Evolutionary conservation across 2,888 invertebrate genomes (phyloP).

Genomic region (Tinea trinotella): DNA sequence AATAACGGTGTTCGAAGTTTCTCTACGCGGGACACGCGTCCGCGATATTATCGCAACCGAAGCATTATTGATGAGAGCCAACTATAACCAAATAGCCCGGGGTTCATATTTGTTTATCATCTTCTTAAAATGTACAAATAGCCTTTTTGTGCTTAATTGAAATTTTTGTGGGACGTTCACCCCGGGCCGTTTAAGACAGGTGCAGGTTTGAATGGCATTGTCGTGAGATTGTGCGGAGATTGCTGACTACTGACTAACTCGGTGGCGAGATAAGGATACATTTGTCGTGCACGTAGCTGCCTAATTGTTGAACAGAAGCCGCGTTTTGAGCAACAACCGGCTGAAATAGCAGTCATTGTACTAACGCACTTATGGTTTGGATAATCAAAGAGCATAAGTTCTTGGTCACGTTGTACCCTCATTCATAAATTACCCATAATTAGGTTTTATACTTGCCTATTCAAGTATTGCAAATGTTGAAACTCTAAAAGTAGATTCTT

Average conservation of each 20-base stretch:
- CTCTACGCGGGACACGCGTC: conserved; percentile 62
- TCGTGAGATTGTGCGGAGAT: conserved; percentile 66
- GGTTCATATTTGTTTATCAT: conserved; percentile 67
- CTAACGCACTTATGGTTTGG: conserved; percentile 52
- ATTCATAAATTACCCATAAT: conserved; percentile 38
- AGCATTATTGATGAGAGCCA: conserved; percentile 66
- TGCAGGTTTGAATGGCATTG: conserved; percentile 61
- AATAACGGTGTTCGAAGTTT: conserved; percentile 69
- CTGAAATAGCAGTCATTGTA: conserved; percentile 26
- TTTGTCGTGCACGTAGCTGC: conserved; percentile 39
- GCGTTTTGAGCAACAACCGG: conserved; percentile 30
- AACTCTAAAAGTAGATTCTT: not conserved
- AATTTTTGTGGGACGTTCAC: conserved; percentile 44
- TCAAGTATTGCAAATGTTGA: not conserved
- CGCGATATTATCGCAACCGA: conserved; percentile 61
- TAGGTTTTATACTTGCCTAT: not conserved
- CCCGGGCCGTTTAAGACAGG: conserved; percentile 55
- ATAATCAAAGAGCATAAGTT: conserved; percentile 49
- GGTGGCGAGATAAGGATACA: conserved; percentile 40
- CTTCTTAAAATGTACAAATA: conserved; percentile 44
- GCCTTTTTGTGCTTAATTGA: conserved; percentile 54
- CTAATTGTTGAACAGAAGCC: conserved; percentile 67
- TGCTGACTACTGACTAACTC: conserved; percentile 43
- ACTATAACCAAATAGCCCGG: conserved; percentile 65
- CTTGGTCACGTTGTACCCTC: conserved; percentile 56